phyloP scores from a whole-genome alignment of 2,113 vertebrate genomes.

The Calypte anna region DNA sequence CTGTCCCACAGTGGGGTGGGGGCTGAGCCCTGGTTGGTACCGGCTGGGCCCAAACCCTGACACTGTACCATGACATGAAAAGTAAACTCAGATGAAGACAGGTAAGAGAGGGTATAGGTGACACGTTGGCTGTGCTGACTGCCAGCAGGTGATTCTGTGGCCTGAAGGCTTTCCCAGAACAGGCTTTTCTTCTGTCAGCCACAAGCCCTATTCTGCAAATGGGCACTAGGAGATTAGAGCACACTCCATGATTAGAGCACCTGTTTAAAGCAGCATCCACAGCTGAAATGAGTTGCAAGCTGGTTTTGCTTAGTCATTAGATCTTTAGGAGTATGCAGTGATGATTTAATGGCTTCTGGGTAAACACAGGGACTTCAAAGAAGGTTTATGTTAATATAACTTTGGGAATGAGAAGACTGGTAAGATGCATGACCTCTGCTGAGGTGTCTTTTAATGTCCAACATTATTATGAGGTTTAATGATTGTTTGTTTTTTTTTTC shows the following conservation, averaged over 20 bases:
- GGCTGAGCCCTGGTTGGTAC: no score
- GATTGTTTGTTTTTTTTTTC: neutral
- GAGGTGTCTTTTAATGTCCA: constrained; percentile 25
- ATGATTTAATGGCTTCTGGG: constrained; percentile 4
- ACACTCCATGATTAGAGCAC: neutral
- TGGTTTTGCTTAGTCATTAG: neutral
- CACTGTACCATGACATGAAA: neutral
- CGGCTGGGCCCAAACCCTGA: no score
- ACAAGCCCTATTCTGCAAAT: neutral
- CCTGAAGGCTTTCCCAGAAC: neutral
- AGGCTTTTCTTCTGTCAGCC: neutral
- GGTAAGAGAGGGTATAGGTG: neutral
- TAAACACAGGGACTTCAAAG: constrained; percentile 33
- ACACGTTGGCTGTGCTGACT: neutral
- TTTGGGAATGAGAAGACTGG: constrained; percentile 12
- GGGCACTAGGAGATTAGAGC: neutral
- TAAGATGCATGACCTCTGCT: neutral
- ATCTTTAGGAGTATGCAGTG: neutral
- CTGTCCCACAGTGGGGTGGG: no score
- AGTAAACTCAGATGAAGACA: neutral
- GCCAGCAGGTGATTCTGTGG: neutral
- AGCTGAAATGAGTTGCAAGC: constrained; percentile 1
- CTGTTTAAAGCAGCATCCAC: neutral
- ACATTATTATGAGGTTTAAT: neutral
- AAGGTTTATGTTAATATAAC: constrained; percentile 22